Percentiles rank a stretch among this genome's conserved stretches.
Conservation (phyloP, 2,888 invertebrate genomes). For the Carcina quercana region DNA sequence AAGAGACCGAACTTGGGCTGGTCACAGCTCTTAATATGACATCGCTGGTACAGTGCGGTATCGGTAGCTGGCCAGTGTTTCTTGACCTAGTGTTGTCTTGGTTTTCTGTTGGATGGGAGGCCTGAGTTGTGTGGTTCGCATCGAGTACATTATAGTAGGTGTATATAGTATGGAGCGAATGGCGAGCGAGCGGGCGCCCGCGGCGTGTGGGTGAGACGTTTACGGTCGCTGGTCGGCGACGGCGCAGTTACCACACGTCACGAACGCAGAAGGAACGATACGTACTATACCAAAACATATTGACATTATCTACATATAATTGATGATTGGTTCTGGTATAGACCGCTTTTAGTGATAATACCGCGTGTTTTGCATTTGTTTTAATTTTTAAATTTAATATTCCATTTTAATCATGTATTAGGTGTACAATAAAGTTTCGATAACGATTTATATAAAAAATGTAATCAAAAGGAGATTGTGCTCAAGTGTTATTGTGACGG, state of each 20-base stretch:
- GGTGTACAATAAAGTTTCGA: too few species aligned
- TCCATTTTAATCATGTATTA: too few species aligned
- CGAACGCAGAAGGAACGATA: too few species aligned
- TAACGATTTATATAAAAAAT: too few species aligned
- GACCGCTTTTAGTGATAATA: too few species aligned
- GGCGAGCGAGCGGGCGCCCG: conserved; percentile 61
- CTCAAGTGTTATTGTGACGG: too few species aligned
- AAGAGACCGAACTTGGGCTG: conserved; percentile 48
- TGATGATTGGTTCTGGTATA: too few species aligned
- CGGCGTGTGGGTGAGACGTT: conserved; percentile 72
- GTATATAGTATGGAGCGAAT: conserved; percentile 35
- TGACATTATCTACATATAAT: too few species aligned
- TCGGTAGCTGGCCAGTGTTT: conserved; percentile 41
- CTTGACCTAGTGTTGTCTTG: conserved; percentile 27
- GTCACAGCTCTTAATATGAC: conserved; percentile 62
- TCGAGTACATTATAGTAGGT: conserved; percentile 57
- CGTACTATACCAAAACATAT: too few species aligned
- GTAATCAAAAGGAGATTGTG: too few species aligned
- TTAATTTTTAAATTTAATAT: too few species aligned
- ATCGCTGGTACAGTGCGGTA: conserved; percentile 67
- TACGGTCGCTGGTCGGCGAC: conserved; percentile 68
- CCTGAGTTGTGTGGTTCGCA: conserved; percentile 26
- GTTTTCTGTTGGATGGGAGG: conserved; percentile 11
- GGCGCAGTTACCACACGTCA: conserved; percentile 41
- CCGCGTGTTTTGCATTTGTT: too few species aligned